Evolutionary conservation across 1,140 invertebrate genomes (phyloP), one percentile per base, ranked within the genome.

Genomic region (Andrena cerasifolii): DNA sequence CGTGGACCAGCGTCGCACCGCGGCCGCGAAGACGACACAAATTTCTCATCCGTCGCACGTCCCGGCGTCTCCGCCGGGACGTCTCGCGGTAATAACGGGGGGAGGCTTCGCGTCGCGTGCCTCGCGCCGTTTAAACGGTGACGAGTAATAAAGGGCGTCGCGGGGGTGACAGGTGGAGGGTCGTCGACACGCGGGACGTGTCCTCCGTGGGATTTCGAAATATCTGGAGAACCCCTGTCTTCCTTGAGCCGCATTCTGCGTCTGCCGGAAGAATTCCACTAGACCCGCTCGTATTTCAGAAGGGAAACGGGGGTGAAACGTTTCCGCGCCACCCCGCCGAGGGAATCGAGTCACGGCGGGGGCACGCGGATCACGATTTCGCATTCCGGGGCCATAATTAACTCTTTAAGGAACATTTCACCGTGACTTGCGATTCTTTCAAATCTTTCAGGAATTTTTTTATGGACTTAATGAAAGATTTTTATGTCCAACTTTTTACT

Each of bases 141-240:
- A 75, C 72, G 51, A 66, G 72, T 75, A 75, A 75, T 75, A 75
- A 67, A 67, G 63, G 72, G 72, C 67, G 72, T 66, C 56, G 51
- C 61, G n/a, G 6, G 62, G 33, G 72, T 67, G 53, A 67, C 71
- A 21, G 36, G 72, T 67, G 26, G 21, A 54, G 40, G 51, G 36
- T 67, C 51, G 62, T 36, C 63, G 62, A 67, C 72, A 67, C 72
- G 54, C 14, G 51, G 40, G 62, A 75, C 62, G 40, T 56, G 72
- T 36, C 54, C 31, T 14, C 63, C 14, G n/a, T 2, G 63, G 12
- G 63, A 75, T 75, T 67, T 62, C 3, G 14, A 21, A 62, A 61
- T 62, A 33, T 72, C 21, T 8, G 24, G 18, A 4, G 36, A 40
- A 18, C n/a, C 1, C 8, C 14, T 18, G 3, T 14, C 10, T 28